Evolutionary conservation across 2,888 invertebrate genomes (phyloP), one percentile per base, ranked within the genome.

Genomic region (Yponomeuta cagnagella): DNA sequence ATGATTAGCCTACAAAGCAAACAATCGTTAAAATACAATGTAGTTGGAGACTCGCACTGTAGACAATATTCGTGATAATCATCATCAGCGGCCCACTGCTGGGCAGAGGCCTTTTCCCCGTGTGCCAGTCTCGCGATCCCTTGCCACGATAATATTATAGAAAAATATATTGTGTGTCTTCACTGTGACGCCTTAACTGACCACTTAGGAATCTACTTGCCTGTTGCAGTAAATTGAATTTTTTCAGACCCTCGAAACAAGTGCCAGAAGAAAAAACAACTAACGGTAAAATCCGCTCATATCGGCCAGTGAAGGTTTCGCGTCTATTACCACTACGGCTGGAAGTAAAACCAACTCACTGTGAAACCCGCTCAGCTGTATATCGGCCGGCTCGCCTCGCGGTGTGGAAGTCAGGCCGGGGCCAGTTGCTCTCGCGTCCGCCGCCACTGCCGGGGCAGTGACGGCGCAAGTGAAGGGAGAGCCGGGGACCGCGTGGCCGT

Each of bases 401-500:
- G 92, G 84, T 0, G 90, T 85, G 6, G 92, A 88, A 0, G 82
- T 79, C 15, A 92, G 82, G 0, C 91, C 91, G 8, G 90, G 86
- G 0, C 92, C 92, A 9, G 86, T 72, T 0, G 92, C 92, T 1
- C 92, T 79, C 1, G 92, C 92, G 71, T 90, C 90, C 0, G 88
- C 83, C 0, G 91, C 89, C 6, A 88, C 87, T 0, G 87, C 85
- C 10, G 91, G 89, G n/a, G 90, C 89, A 0, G 87, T 77, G 74
- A 99, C 96, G 82, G 96, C 95, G 80, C 98, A 98, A 52, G 95
- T 95, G 88, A 98, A 99, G n/a, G 99, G 99, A 12, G 98, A 98
- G 1, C 98, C 98, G 75, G 95, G 95, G 0, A 95, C 95, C 0
- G 95, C 95, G 82, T 95, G 95, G 0, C 95, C 95, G 86, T 95